These are phyloP conservation scores for Paraplagusia blochii DNA, from an alignment of 2,113 vertebrate species.

Conservation along the genomic window DNA sequence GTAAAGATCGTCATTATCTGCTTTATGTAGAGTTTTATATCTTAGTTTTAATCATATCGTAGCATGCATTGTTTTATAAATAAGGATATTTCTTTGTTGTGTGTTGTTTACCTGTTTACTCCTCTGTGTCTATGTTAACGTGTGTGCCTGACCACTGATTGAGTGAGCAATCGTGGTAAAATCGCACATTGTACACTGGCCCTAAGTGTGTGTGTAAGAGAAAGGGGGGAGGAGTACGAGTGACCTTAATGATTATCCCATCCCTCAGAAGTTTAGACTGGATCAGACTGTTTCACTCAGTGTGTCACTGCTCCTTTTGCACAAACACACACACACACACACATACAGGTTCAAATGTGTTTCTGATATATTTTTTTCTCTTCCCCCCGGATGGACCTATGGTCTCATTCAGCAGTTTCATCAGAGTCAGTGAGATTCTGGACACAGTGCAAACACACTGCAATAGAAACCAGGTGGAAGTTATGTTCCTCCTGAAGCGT, in stretches of 20 bases:
- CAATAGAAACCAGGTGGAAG: neutral
- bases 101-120: too few relatives aligned
- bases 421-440: conserved; percentile 13
- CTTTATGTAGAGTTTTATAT: too few relatives aligned
- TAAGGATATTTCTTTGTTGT: too few relatives aligned
- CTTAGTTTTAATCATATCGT: too few relatives aligned
- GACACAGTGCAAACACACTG: neutral
- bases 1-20: too few relatives aligned
- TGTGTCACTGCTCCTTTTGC: conserved; percentile 22
- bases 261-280: conserved; percentile 18
- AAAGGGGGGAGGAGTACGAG: neutral
- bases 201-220: conserved; percentile 13
- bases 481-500: too few relatives aligned
- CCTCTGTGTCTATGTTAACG: too few relatives aligned
- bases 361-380: conserved; percentile 38
- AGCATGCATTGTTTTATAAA: too few relatives aligned
- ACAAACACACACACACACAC: conserved; percentile 12
- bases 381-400: conserved; percentile 18
- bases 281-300: conserved; percentile 14
- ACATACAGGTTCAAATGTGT: neutral
- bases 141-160: neutral
- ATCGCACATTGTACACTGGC: too few relatives aligned
- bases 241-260: conserved; percentile 45
- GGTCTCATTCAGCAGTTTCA: conserved; percentile 52
- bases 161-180: too few relatives aligned